A percentile compares a stretch with the other conserved stretches of the same genome.
Evolutionary conservation across 1,140 invertebrate genomes (phyloP).

Genomic region (Drosophila pruinosa): DNA sequence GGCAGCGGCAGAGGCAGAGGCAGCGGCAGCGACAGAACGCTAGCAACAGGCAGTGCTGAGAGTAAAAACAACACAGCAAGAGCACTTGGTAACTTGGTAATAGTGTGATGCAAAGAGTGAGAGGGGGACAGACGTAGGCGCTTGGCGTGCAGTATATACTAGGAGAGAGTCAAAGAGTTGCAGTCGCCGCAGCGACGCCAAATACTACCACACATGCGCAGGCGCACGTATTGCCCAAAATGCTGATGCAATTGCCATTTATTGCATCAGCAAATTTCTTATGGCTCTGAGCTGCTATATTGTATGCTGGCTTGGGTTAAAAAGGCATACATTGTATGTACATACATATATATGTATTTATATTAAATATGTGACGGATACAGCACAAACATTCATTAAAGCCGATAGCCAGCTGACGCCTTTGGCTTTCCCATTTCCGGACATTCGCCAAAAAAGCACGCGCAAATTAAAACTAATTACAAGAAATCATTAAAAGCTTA

Average conservation of each 20-base stretch:
- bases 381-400: constrained; percentile 40
- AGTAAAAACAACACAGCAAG: not conserved
- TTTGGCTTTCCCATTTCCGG: constrained; percentile 8
- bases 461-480: constrained; percentile 56
- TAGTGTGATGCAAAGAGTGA: constrained; percentile 7
- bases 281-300: not conserved
- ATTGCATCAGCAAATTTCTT: constrained; percentile 60
- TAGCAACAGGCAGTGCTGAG: not conserved
- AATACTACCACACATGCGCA: constrained; percentile 36
- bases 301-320: not conserved
- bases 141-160: not conserved
- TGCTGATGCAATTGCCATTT: constrained; percentile 67
- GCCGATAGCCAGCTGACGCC: constrained; percentile 6
- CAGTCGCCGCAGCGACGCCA: constrained; percentile 17
- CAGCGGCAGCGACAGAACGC: not conserved
- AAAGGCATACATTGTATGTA: constrained; percentile 1
- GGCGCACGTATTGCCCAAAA: constrained; percentile 50
- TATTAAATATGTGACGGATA: constrained; percentile 10
- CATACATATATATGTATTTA: not conserved
- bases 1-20: not conserved
- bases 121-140: not conserved
- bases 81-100: constrained; percentile 48
- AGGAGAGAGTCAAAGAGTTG: not conserved
- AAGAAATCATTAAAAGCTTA: constrained; percentile 66
- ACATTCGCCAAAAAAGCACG: constrained; percentile 3